phyloP scores from a whole-genome alignment of 2,888 invertebrate species.

The Pachliopta kotzebuea region DNA sequence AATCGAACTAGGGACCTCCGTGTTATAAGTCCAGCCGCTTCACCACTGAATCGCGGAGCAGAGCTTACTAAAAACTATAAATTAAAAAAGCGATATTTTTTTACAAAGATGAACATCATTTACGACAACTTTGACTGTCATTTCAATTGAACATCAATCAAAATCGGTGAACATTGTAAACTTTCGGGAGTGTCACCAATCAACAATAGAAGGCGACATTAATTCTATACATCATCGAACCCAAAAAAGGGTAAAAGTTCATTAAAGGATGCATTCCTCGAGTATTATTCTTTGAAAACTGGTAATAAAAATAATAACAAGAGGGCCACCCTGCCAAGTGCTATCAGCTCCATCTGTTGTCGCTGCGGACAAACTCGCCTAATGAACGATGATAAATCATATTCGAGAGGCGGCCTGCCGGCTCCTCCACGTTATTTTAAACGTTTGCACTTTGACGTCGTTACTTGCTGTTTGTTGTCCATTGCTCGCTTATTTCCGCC shows the following conservation, averaged over 20 bases:
- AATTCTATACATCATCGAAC: conserved; percentile 78
- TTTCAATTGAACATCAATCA: conserved; percentile 28
- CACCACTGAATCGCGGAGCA: no score
- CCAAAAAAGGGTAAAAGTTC: conserved; percentile 79
- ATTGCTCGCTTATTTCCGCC: conserved; percentile 40
- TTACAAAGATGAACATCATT: conserved; percentile 1
- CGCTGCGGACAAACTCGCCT: conserved; percentile 80
- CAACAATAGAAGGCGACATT: conserved; percentile 75
- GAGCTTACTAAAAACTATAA: no score
- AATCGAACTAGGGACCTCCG: no score
- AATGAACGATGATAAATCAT: conserved; percentile 82
- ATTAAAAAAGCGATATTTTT: not conserved
- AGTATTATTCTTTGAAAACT: conserved; percentile 80
- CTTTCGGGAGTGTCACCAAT: conserved; percentile 73
- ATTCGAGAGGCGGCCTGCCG: conserved; percentile 76
- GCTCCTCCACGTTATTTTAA: conserved; percentile 59
- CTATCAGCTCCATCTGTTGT: conserved; percentile 81
- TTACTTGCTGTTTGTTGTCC: conserved; percentile 36
- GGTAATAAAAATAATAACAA: conserved; percentile 81
- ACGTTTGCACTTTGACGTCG: conserved; percentile 41
- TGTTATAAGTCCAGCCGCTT: no score
- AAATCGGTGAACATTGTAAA: conserved; percentile 40
- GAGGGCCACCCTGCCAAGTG: conserved; percentile 80
- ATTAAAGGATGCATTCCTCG: conserved; percentile 79
- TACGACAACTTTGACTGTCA: conserved; percentile 22